Conservation (phyloP, 2,113 vertebrate species). For the Herpailurus yagouaroundi region DNA sequence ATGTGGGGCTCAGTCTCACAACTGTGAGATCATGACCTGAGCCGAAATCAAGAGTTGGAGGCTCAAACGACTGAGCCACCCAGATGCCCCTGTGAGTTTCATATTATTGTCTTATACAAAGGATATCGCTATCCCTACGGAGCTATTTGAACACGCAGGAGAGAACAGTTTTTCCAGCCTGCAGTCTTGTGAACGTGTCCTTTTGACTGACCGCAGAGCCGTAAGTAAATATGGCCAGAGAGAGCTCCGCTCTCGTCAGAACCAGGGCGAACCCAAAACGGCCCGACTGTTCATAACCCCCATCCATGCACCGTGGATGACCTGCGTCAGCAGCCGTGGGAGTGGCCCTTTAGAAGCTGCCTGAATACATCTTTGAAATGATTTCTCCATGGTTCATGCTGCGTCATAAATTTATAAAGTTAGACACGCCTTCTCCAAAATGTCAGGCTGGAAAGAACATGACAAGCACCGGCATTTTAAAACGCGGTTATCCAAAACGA, state of each 20-base stretch:
- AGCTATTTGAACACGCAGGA: not conserved
- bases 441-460: not conserved
- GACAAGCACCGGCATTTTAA: not conserved
- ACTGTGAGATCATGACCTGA: too few species aligned
- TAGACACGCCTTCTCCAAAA: not conserved
- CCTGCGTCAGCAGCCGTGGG: not conserved
- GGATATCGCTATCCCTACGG: not conserved
- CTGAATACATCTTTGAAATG: not conserved
- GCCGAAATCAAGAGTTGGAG: too few species aligned
- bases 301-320: not conserved
- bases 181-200: accelerated
- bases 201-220: accelerated
- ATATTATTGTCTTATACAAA: not conserved
- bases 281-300: not conserved
- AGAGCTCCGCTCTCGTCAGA: not conserved
- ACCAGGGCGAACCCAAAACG: not conserved
- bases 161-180: not conserved
- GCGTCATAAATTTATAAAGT: not conserved
- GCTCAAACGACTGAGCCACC: too few species aligned
- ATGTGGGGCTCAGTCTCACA: too few species aligned
- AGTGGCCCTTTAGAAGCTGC: not conserved
- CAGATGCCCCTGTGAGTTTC: not conserved
- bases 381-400: not conserved
- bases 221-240: not conserved
- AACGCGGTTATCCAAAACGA: not conserved